phyloP scores from a whole-genome alignment of 1,140 invertebrate species.

The Nephila pilipes region DNA sequence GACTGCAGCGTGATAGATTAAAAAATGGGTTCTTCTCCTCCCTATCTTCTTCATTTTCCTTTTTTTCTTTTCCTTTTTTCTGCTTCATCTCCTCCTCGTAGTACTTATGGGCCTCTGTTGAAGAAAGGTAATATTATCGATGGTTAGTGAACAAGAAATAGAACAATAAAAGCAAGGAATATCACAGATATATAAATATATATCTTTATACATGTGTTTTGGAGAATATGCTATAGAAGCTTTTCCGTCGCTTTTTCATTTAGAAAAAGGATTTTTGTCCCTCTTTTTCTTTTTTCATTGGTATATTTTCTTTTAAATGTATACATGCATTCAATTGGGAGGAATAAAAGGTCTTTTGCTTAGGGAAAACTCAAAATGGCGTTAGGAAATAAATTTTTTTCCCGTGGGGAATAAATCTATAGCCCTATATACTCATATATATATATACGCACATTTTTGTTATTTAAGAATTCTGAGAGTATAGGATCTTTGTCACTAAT shows the following conservation, averaged over 20 bases:
- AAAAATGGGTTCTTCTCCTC: constrained; percentile 43
- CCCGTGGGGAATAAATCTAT: too few species aligned
- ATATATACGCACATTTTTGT: too few species aligned
- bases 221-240: neutral
- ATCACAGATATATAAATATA: neutral
- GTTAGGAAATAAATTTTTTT: neutral
- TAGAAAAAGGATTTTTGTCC: neutral
- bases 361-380: neutral
- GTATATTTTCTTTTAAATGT: neutral
- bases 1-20: constrained; percentile 61
- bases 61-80: neutral
- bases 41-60: neutral
- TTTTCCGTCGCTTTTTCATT: neutral
- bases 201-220: neutral
- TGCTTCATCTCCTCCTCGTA: constrained; percentile 1
- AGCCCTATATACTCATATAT: too few species aligned
- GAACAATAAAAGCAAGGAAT: constrained; percentile 9
- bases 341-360: neutral
- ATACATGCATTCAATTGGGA: neutral
- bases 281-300: neutral
- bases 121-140: constrained; percentile 56
- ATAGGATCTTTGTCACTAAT: too few species aligned
- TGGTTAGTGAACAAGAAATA: constrained; percentile 50
- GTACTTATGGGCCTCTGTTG: neutral
- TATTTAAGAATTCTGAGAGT: too few species aligned